Percentiles rank a stretch among this genome's conserved stretches.
phyloP scores from a whole-genome alignment of 2,888 invertebrate genomes.

The Morinoia aosen region DNA sequence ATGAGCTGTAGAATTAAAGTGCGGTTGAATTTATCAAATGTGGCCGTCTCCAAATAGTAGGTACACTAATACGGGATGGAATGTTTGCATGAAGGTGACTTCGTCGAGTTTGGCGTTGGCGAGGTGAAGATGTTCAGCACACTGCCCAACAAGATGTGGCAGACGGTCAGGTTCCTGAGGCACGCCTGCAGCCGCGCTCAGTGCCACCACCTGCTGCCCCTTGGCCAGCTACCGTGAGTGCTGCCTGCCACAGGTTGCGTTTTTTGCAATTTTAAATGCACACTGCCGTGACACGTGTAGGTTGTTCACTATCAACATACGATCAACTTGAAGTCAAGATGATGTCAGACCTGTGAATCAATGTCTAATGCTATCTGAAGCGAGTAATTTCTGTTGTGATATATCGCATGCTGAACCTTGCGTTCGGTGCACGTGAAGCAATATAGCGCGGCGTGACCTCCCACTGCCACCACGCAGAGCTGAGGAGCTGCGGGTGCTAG shows the following conservation, averaged over 20 bases:
- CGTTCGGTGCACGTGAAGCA: background rate
- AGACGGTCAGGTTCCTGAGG: slow-evolving; percentile 60
- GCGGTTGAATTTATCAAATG: no score
- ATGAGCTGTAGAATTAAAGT: no score
- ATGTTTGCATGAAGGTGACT: slow-evolving; percentile 54
- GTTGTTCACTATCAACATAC: background rate
- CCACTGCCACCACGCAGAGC: background rate
- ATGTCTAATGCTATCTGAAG: no score
- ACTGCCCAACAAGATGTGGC: slow-evolving; percentile 67
- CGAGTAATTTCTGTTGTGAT: no score
- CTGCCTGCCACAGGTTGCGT: background rate
- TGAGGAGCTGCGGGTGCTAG: slow-evolving; percentile 45
- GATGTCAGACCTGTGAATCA: no score
- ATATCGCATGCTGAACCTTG: no score
- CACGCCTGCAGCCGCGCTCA: background rate
- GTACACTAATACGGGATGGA: no score
- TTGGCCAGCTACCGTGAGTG: background rate
- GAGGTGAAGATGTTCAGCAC: slow-evolving; percentile 57
- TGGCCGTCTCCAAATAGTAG: no score
- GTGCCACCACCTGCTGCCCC: background rate
- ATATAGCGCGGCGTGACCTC: background rate
- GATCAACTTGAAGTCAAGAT: no score
- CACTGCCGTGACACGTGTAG: background rate
- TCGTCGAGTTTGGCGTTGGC: slow-evolving; percentile 58
- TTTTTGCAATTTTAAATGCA: background rate